Percentiles rank a stretch among this genome's conserved stretches.
phyloP scores from a whole-genome alignment of 2,888 invertebrate species.

The Lycaena phlaeas region DNA sequence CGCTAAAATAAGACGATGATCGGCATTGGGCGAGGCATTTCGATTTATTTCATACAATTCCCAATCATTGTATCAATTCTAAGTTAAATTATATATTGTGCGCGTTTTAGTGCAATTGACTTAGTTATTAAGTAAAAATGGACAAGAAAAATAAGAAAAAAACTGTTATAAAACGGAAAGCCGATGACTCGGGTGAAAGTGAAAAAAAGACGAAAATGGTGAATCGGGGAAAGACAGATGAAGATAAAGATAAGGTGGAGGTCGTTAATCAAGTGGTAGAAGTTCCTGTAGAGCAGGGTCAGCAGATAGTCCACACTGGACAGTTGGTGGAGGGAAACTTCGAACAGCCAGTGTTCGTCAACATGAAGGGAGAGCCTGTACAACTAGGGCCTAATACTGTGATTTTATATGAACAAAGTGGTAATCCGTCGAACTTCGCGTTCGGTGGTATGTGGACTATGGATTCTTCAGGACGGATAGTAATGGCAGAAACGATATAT shows the following conservation, averaged over 20 bases:
- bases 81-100: constrained; percentile 21
- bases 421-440: constrained; percentile 60
- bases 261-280: constrained; percentile 60
- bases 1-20: constrained; percentile 32
- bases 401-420: constrained; percentile 63
- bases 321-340: constrained; percentile 64
- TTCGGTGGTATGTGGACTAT: constrained; percentile 70
- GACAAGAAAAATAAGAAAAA: constrained; percentile 69
- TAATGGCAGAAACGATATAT: constrained; percentile 67
- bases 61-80: constrained; percentile 22
- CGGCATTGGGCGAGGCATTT: constrained; percentile 38
- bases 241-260: constrained; percentile 56
- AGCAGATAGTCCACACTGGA: constrained; percentile 61
- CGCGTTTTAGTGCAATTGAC: constrained; percentile 26
- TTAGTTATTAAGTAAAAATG: constrained; percentile 46
- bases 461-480: constrained; percentile 63
- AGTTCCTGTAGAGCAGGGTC: constrained; percentile 60
- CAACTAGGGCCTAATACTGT: constrained; percentile 66
- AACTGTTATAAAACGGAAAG: constrained; percentile 63
- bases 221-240: constrained; percentile 39
- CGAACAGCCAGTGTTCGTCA: constrained; percentile 66
- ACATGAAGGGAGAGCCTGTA: constrained; percentile 66
- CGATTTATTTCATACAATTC: constrained; percentile 19
- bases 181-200: constrained; percentile 50
- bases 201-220: constrained; percentile 63